Evolutionary conservation across 2,113 vertebrate genomes (phyloP), one percentile per base, ranked within the genome.

Genomic region (Hymenochirus boettgeri): DNA sequence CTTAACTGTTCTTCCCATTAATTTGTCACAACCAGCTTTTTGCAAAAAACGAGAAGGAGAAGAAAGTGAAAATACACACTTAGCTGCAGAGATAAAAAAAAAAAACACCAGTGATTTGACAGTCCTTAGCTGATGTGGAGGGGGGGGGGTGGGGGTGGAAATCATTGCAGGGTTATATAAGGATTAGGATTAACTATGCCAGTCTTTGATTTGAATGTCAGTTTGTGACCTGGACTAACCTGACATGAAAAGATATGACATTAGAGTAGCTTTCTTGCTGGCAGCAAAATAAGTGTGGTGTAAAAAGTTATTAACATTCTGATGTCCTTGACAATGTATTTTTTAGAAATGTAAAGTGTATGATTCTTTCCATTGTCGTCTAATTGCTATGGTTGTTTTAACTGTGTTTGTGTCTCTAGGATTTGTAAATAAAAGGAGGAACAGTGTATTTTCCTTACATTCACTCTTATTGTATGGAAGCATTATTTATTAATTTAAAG

Each of bases 191-290:
- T 58, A 21, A n/a, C n/a, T 46, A 24, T 45, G 24, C 21, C 18
- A 58, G 33, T 21, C 63, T 66, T 58, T 66, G 55, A 66, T 66
- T 12, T 58, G 55, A 66, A 17, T 51, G 53, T 66, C 63, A 66
- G 55, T 48, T 35, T 51, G 63, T 50, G 55, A 66, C 63, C 63
- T 51, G 22, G 29, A 22, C 9, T 66, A 31, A 66, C 50, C 45
- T 57, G 53, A 57, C 50, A 58, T 46, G 33, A 58, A 31, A 50
- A 51, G 19, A 51, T 66, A 37, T 58, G n/a, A n/a, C 54, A 66
- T 66, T 66, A 66, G 54, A 25, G 18, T n/a, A 58, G 52, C 45
- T 66, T 13, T 51, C 46, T 39, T 26, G 29, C 55, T 50, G 63
- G 55, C 63, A 58, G 55, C 63, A 51, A 24, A 19, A 66, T 57